A percentile compares a stretch with the other conserved stretches of the same genome.
These are phyloP conservation scores for Drosophila setosimentum DNA, from an alignment of 2,888 invertebrate species.

Conservation along the genomic window DNA sequence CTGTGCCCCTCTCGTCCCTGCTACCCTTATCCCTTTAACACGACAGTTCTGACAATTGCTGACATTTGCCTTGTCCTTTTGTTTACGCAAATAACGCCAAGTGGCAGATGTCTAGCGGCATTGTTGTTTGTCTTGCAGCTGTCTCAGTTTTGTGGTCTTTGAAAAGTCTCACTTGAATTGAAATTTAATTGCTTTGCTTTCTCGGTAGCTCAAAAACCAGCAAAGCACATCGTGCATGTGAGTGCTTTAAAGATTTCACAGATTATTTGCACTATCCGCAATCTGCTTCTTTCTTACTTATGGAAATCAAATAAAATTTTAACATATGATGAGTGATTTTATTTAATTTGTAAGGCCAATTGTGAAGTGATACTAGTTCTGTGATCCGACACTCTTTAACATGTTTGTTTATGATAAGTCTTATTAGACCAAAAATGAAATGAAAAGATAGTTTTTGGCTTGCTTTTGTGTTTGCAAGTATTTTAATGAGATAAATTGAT, in stretches of 20 bases:
- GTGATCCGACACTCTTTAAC: background rate
- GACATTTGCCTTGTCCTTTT: conserved; percentile 57
- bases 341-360: background rate
- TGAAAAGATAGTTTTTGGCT: background rate
- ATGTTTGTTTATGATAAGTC: background rate
- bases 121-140: conserved; percentile 28
- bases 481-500: background rate
- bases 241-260: background rate
- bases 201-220: conserved; percentile 6
- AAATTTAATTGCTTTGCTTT: conserved; percentile 47
- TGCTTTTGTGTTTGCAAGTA: background rate
- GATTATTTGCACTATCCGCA: background rate
- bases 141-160: conserved; percentile 52
- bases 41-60: conserved; percentile 44
- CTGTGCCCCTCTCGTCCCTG: background rate
- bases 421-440: background rate
- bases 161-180: conserved; percentile 43
- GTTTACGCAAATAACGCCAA: conserved; percentile 60
- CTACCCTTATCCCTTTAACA: background rate
- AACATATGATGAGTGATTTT: background rate
- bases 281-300: background rate
- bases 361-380: background rate
- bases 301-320: background rate
- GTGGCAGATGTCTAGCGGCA: conserved; percentile 55
- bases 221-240: background rate